Evolutionary conservation across 2,797 vertebrate genomes (phyloP), one percentile per base, ranked within the genome.

Genomic region (Adelosebastes latens): DNA sequence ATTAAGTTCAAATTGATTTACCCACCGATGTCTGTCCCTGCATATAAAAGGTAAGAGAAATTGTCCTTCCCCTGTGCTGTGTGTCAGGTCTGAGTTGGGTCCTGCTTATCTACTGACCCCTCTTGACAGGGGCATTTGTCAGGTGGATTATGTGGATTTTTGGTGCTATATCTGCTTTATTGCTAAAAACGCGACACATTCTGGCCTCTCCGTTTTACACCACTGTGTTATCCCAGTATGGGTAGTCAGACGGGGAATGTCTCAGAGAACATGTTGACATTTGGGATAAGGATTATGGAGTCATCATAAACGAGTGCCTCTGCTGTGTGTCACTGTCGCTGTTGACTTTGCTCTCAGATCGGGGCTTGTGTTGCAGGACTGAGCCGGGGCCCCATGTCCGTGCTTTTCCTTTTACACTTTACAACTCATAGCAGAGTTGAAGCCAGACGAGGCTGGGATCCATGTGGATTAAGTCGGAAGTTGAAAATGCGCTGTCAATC

Each of bases 221-320:
- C 60, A 36, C 82, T 65, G 75, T 82, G 77, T 72, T 87, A 72
- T 88, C 83, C 79, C 76, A 16, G 80, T 63, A 62, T 64, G 85
- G 79, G 67, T 67, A 79, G 86, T 70, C 64, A 58, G 77, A 92
- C 86, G 77, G 56, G 83, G 84, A 80, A 79, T 55, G 76, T 90
- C 86, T 90, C 74, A 2, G 80, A 84, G 86, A 91, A 88, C 88
- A 87, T 94, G 94, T 94, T 95, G 94, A 94, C 93, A 93, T 96
- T 95, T 93, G 76, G 84, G 90, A 92, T 94, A 85, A 93, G 89
- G 93, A 94, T 95, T 94, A 93, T 82, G 84, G 87, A 89, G 81
- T 83, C 81, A 84, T 93, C 90, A 89, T 88, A 85, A 93, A 93
- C 82, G 86, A 93, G 90, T 77, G 85, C 80, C 71, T 90, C 90